Conservation (phyloP, 2,113 vertebrate genomes). For the Syngnathus typhle region DNA sequence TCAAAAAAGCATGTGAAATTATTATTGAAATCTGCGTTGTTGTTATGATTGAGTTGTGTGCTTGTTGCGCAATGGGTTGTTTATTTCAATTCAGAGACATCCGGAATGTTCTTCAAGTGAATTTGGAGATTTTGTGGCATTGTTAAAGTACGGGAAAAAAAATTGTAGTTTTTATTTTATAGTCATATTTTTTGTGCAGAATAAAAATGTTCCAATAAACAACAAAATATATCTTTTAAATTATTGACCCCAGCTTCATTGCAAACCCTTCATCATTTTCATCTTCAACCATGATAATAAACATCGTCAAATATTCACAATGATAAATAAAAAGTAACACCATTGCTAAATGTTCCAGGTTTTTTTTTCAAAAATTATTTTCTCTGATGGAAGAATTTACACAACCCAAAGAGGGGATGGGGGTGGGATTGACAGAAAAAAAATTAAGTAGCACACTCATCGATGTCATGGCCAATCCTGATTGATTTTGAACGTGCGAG, state of each 20-base stretch:
- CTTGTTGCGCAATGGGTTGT: background rate
- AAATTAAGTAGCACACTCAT: background rate
- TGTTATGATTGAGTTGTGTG: background rate
- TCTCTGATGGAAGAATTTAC: background rate
- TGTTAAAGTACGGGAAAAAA: background rate
- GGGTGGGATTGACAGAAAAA: background rate
- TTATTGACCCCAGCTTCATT: background rate
- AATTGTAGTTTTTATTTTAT: background rate
- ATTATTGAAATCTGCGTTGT: background rate
- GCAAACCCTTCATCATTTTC: background rate
- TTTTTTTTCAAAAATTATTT: background rate
- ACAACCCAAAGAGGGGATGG: background rate
- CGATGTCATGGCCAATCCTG: background rate
- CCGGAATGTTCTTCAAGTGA: background rate
- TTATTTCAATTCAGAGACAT: background rate
- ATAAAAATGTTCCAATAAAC: background rate
- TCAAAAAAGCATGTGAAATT: background rate
- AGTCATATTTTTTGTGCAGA: background rate
- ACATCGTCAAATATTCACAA: background rate
- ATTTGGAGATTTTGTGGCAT: background rate
- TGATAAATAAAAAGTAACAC: constrained; percentile 1
- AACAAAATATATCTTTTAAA: background rate
- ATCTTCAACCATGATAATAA: background rate
- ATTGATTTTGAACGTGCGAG: background rate
- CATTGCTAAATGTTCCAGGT: background rate